phyloP scores from a whole-genome alignment of 2,888 invertebrate species.

The Hypomecis punctinalis region DNA sequence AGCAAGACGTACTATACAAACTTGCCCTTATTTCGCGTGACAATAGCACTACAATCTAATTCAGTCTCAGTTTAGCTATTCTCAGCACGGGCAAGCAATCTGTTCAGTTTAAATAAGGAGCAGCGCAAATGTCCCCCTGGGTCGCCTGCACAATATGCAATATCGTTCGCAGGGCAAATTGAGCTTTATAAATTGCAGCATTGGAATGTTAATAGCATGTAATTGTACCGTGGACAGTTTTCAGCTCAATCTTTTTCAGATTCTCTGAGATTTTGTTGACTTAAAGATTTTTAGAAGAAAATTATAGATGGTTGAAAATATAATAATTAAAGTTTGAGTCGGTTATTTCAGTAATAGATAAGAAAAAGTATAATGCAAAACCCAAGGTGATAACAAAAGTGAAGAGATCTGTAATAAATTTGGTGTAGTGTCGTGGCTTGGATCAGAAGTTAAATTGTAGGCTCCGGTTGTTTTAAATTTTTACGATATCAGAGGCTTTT shows the following conservation, averaged over 20 bases:
- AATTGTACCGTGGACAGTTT: slow-evolving; percentile 4
- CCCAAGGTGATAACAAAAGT: too few relatives aligned
- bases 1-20: background rate
- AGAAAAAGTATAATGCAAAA: too few relatives aligned
- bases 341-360: too few relatives aligned
- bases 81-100: slow-evolving; percentile 31
- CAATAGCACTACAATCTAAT: slow-evolving; percentile 16
- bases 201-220: slow-evolving; percentile 10
- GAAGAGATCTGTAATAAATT: too few relatives aligned
- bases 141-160: slow-evolving; percentile 27
- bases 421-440: too few relatives aligned
- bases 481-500: too few relatives aligned
- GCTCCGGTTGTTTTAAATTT: too few relatives aligned
- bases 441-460: too few relatives aligned
- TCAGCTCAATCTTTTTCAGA: background rate
- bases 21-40: background rate
- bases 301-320: background rate
- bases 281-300: background rate
- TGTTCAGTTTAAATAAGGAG: slow-evolving; percentile 35
- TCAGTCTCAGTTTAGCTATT: slow-evolving; percentile 20
- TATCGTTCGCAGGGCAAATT: slow-evolving; percentile 34
- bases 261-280: background rate
- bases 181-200: slow-evolving; percentile 2
- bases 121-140: slow-evolving; percentile 27
- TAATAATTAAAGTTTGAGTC: too few relatives aligned